A percentile compares a stretch with the other conserved stretches of the same genome.
Evolutionary conservation across 2,888 invertebrate genomes (phyloP).

Genomic region (Sarcophaga caerulescens): DNA sequence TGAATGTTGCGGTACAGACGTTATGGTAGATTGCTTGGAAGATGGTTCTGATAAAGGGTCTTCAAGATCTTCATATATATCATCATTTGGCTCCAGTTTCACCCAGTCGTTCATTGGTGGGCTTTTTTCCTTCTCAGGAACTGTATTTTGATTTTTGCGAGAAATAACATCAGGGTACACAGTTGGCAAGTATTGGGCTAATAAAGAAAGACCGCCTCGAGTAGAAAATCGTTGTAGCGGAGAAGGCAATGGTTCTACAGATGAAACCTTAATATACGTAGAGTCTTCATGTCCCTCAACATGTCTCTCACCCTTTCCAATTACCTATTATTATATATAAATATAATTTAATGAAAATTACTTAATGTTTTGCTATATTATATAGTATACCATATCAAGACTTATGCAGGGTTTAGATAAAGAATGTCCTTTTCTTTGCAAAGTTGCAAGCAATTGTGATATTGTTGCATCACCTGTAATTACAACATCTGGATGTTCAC

Average conservation of each 20-base stretch:
- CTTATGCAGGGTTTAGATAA: slow-evolving; percentile 82
- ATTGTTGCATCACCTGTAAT: slow-evolving; percentile 83
- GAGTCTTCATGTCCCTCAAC: slow-evolving; percentile 72
- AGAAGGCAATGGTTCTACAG: slow-evolving; percentile 79
- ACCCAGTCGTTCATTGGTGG: slow-evolving; percentile 80
- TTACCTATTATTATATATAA: slow-evolving; percentile 28
- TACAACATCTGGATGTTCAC: slow-evolving; percentile 81
- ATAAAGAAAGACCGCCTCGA: slow-evolving; percentile 92
- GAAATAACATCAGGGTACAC: slow-evolving; percentile 91
- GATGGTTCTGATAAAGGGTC: slow-evolving; percentile 82
- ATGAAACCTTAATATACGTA: slow-evolving; percentile 75
- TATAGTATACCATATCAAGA: slow-evolving; percentile 74
- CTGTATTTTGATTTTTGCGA: slow-evolving; percentile 82
- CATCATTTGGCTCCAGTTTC: slow-evolving; percentile 84
- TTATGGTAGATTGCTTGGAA: slow-evolving; percentile 82
- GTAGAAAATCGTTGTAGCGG: slow-evolving; percentile 93
- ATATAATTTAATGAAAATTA: not conserved
- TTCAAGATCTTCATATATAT: slow-evolving; percentile 85
- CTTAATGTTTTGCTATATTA: not conserved
- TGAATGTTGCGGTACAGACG: slow-evolving; percentile 93
- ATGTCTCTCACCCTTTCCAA: slow-evolving; percentile 37
- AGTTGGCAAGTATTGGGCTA: slow-evolving; percentile 94
- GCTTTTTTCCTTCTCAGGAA: slow-evolving; percentile 79
- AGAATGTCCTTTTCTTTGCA: slow-evolving; percentile 82
- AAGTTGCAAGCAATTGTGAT: slow-evolving; percentile 83